Conservation (phyloP, 2,888 invertebrate genomes). For the Lamellibrachia columna region DNA sequence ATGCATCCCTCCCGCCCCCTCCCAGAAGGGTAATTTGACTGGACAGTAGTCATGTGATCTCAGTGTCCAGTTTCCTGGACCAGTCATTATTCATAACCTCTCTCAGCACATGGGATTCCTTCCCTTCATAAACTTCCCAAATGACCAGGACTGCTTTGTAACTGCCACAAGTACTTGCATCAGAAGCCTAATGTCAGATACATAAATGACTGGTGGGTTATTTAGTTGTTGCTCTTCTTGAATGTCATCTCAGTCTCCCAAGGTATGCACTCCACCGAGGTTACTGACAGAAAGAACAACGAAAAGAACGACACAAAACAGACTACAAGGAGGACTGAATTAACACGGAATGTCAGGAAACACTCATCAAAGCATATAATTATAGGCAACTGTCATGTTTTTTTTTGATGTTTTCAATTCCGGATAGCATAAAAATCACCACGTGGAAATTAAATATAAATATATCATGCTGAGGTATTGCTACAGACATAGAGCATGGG, state of each 20-base stretch:
- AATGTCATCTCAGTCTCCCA: background rate
- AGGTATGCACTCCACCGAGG: background rate
- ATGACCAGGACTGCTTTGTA: background rate
- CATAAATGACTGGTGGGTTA: background rate
- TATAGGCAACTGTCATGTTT: background rate
- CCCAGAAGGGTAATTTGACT: background rate
- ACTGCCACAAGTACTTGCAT: background rate
- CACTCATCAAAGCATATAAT: background rate
- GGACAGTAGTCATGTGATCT: constrained; percentile 16
- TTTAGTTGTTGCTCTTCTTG: background rate
- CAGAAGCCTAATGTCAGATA: background rate
- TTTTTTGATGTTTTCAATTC: background rate
- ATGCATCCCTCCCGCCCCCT: background rate
- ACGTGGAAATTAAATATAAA: background rate
- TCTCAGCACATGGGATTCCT: background rate
- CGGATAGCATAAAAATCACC: background rate
- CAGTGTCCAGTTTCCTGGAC: background rate
- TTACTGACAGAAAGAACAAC: background rate
- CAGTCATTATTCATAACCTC: background rate
- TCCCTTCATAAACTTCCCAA: background rate
- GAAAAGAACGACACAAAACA: background rate
- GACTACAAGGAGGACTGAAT: background rate
- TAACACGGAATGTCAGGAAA: background rate
- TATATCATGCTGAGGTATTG: background rate
- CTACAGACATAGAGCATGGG: background rate